These are phyloP conservation scores for Spodoptera litura DNA, from an alignment of 1,140 invertebrate species.

Conservation along the genomic window DNA sequence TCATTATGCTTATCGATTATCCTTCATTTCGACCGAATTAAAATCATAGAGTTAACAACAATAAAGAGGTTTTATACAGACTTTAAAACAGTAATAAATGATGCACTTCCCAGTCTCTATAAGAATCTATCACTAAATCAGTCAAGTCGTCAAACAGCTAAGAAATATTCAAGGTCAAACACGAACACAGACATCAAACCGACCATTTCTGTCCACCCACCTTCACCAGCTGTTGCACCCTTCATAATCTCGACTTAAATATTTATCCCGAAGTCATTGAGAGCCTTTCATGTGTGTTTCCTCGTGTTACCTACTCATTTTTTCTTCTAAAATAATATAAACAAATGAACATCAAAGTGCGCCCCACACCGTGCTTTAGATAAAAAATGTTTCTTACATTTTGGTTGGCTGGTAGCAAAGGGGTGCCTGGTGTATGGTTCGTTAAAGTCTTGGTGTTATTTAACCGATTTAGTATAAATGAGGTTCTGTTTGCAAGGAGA, in stretches of 20 bases:
- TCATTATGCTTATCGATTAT: no score
- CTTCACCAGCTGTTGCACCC: constrained; percentile 18
- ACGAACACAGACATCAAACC: neutral
- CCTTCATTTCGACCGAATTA: no score
- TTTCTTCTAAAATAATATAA: constrained; percentile 49
- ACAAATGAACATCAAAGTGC: constrained; percentile 55
- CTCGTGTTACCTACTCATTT: constrained; percentile 42
- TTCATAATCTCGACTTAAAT: constrained; percentile 24
- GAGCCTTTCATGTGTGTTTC: constrained; percentile 51
- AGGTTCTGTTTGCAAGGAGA: no score
- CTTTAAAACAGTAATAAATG: no score
- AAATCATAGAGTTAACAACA: no score
- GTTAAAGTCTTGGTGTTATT: neutral
- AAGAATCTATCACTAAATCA: no score
- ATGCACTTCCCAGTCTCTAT: no score
- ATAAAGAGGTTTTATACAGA: no score
- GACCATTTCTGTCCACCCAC: constrained; percentile 3
- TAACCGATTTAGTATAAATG: neutral
- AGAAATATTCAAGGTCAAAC: neutral
- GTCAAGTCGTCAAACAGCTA: no score
- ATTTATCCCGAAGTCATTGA: constrained; percentile 33
- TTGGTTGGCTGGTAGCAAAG: neutral
- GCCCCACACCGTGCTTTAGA: constrained; percentile 50
- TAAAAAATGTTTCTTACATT: neutral
- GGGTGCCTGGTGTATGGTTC: neutral